These are phyloP conservation scores for Naja naja DNA, from an alignment of 2,113 vertebrate genomes.

Conservation along the genomic window DNA sequence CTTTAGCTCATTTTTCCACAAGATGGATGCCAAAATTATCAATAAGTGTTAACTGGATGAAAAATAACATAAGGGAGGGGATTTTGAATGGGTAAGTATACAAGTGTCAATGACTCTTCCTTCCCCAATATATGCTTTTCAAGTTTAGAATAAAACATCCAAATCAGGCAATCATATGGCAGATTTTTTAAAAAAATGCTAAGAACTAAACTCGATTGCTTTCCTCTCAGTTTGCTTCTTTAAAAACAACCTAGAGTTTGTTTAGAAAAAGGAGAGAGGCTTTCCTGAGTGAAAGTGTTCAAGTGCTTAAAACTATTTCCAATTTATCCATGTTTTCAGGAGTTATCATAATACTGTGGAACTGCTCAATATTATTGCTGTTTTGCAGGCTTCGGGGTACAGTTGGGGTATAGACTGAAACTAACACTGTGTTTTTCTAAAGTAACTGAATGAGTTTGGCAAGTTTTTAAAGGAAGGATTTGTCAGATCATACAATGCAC, in stretches of 20 bases:
- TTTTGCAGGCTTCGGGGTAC: neutral
- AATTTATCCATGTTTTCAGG: neutral
- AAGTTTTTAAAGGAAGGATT: neutral
- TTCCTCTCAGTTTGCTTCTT: neutral
- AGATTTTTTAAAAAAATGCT: neutral
- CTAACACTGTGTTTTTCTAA: neutral
- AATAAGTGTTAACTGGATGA: neutral
- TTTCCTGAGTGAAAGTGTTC: neutral
- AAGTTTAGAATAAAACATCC: neutral
- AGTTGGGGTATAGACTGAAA: neutral
- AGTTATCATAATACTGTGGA: neutral
- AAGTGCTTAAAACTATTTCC: neutral
- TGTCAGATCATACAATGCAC: neutral
- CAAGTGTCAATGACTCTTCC: too few species aligned
- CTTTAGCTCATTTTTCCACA: neutral
- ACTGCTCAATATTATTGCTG: neutral
- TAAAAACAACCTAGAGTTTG: neutral
- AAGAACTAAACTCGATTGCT: neutral
- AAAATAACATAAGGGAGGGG: neutral
- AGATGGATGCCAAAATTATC: neutral
- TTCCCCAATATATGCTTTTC: neutral
- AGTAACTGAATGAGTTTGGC: neutral
- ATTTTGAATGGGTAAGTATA: neutral
- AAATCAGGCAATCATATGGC: neutral
- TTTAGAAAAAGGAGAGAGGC: neutral